phyloP scores from a whole-genome alignment of 2,113 vertebrate species.

The Trematocara nigrifrons region DNA sequence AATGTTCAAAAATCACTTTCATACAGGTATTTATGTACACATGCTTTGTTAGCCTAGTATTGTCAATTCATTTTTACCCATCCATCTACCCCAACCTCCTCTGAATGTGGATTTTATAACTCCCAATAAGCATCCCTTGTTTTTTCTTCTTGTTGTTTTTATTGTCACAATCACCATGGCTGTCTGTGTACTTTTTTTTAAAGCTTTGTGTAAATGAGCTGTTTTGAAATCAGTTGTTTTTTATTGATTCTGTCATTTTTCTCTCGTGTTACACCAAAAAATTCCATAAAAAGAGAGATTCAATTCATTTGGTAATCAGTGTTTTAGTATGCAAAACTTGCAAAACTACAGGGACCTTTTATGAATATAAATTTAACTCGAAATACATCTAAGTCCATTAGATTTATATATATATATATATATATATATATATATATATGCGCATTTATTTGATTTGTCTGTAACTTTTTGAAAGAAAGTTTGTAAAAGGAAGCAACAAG shows the following conservation, averaged over 20 bases:
- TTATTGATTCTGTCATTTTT: background rate
- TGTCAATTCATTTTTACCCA: background rate
- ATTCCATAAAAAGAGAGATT: background rate
- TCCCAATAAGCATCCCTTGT: background rate
- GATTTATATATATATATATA: background rate
- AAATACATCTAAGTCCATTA: background rate
- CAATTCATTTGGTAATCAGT: background rate
- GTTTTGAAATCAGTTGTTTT: background rate
- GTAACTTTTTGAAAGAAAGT: background rate
- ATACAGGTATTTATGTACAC: background rate
- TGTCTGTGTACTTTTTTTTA: background rate
- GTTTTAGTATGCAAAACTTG: background rate
- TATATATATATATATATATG: background rate
- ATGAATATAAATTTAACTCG: background rate
- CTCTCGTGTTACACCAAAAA: background rate
- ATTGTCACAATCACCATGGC: background rate
- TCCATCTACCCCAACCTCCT: background rate
- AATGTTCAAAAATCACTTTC: background rate
- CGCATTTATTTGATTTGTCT: background rate
- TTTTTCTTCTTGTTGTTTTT: background rate
- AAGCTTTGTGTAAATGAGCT: background rate
- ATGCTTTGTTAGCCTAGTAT: background rate
- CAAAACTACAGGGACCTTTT: background rate
- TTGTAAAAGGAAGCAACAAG: background rate
- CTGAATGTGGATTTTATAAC: background rate